These are phyloP conservation scores for Platycnemis pennipes DNA, from an alignment of 2,888 invertebrate species.

Conservation along the genomic window DNA sequence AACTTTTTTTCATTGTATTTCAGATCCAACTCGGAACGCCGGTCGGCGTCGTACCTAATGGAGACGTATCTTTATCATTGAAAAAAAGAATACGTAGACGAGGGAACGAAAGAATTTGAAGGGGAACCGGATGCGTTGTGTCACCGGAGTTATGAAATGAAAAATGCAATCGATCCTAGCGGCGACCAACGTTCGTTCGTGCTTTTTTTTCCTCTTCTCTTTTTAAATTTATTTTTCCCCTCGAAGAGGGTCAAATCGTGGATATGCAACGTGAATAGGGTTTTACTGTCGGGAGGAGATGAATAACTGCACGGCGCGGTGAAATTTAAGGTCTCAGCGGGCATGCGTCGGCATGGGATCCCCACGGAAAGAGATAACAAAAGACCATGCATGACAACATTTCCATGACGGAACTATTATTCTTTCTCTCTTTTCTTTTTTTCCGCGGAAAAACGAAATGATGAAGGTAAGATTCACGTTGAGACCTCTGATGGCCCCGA, in stretches of 20 bases:
- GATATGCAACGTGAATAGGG: slow-evolving; percentile 36
- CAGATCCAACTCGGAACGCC: background rate
- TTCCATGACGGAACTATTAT: slow-evolving; percentile 5
- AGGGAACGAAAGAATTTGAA: background rate
- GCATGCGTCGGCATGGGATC: background rate
- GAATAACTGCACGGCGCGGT: slow-evolving; percentile 31
- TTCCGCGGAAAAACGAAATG: background rate
- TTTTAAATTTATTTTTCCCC: background rate
- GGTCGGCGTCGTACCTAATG: background rate
- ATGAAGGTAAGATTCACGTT: slow-evolving; percentile 11
- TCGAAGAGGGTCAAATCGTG: slow-evolving; percentile 32
- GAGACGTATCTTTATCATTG: background rate
- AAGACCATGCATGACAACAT: slow-evolving; percentile 3
- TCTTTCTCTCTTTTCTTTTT: background rate
- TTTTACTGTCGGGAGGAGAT: slow-evolving; percentile 36
- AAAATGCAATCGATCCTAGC: background rate
- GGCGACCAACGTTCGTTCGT: background rate
- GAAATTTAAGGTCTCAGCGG: slow-evolving; percentile 13
- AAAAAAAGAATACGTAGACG: background rate
- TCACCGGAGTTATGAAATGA: slow-evolving; percentile 28
- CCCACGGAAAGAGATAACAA: slow-evolving; percentile 11
- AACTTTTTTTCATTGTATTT: background rate
- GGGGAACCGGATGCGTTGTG: slow-evolving; percentile 18
- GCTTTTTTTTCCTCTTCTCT: background rate
- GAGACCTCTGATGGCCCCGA: background rate